A percentile compares a stretch with the other conserved stretches of the same genome.
These are phyloP conservation scores for Psilopsiagon aurifrons DNA, from an alignment of 2,113 vertebrate genomes.

Conservation along the genomic window DNA sequence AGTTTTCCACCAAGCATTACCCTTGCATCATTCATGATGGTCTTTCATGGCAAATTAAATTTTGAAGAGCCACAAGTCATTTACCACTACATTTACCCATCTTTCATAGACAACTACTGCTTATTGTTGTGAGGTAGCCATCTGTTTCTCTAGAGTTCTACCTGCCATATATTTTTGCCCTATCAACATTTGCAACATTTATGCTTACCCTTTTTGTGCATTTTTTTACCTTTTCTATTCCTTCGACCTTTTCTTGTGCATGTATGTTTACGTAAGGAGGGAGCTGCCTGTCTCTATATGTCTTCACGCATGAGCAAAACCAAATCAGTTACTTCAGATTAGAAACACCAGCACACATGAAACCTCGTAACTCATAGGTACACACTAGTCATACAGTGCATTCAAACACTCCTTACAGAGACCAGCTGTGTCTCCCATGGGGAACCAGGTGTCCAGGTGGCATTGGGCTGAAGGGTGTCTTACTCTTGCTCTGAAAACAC, in stretches of 20 bases:
- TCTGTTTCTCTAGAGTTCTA: constrained; percentile 33
- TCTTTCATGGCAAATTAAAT: constrained; percentile 58
- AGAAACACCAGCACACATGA: neutral
- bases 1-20: neutral
- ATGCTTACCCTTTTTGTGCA: constrained; percentile 29
- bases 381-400: neutral
- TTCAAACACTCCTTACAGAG: neutral
- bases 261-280: neutral
- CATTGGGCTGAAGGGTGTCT: neutral
- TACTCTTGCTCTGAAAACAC: neutral
- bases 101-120: constrained; percentile 17
- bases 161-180: neutral
- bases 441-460: neutral
- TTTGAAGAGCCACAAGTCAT: constrained; percentile 50
- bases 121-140: constrained; percentile 21
- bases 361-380: neutral
- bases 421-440: neutral
- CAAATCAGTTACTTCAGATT: neutral
- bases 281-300: neutral
- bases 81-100: constrained; percentile 19
- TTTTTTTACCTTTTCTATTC: neutral
- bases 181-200: constrained; percentile 25
- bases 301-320: neutral
- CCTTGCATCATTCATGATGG: constrained; percentile 36
- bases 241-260: neutral